Conservation (phyloP, 1,140 invertebrate genomes). For the Marisa cornuarietis region DNA sequence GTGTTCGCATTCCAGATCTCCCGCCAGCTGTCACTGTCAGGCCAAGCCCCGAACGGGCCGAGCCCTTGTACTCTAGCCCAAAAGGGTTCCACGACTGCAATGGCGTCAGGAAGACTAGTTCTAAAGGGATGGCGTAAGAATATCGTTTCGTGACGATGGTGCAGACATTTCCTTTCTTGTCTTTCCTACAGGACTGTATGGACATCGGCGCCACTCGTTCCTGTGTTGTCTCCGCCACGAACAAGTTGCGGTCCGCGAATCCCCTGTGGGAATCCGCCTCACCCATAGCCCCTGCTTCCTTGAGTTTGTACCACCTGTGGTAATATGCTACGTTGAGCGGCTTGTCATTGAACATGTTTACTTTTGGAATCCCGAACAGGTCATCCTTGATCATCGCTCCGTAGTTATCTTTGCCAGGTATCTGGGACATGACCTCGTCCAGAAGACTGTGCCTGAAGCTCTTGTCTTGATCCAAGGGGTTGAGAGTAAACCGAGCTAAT, state of each 20-base stretch:
- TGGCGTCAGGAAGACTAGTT: conserved; percentile 55
- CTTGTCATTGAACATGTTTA: conserved; percentile 15
- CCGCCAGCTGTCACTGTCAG: not conserved
- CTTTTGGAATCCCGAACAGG: conserved; percentile 29
- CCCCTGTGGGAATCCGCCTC: conserved; percentile 43
- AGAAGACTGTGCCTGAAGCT: conserved; percentile 28
- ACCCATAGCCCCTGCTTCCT: conserved; percentile 40
- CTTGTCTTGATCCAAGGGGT: not conserved
- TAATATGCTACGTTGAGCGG: conserved; percentile 49
- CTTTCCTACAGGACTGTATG: conserved; percentile 19
- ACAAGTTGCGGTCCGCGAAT: conserved; percentile 50
- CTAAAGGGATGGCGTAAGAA: conserved; percentile 53
- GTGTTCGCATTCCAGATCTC: conserved; percentile 37
- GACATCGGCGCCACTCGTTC: conserved; percentile 32
- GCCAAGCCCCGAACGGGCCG: not conserved
- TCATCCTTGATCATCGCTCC: conserved; percentile 39
- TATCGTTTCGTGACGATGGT: conserved; percentile 20
- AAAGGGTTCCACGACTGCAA: conserved; percentile 56
- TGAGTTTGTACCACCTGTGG: conserved; percentile 42
- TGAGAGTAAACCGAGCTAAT: conserved; percentile 37
- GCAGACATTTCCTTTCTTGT: conserved; percentile 23
- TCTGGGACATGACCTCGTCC: conserved; percentile 51
- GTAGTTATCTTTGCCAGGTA: conserved; percentile 59
- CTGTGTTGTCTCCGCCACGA: conserved; percentile 47
- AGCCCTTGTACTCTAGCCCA: conserved; percentile 28